Base-by-base conservation (phyloP, 53 echinoderm and acorn worm species). In the Arbacia lixula region DNA sequence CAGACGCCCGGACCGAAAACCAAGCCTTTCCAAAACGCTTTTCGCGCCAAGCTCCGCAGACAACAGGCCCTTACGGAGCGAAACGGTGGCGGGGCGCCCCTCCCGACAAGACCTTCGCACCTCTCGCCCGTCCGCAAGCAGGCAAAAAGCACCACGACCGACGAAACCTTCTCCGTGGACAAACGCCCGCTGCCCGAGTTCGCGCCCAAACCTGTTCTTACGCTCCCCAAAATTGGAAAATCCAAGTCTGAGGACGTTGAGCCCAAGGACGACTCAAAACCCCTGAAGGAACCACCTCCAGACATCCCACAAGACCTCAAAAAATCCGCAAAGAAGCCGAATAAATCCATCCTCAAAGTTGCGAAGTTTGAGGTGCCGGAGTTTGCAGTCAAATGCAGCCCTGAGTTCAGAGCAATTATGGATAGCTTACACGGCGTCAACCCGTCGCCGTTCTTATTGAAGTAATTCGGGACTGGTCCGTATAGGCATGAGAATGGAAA, bases 341-440 rank as follows among this genome's bases (percentile, higher is more conserved):
- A 36, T 27, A 78, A 78, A 39, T 78, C 79, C 4, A 78, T 78
- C 60, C 17, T 78, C 5, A 78, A 78, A 40, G 37, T 60, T 3
- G 30, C 79, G 28, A 78, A 60, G 16, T 75, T 32, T 20, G 21
- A 60, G 26, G 25, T 28, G 12, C 40, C 79, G n/a, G 60, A 78
- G 24, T 8, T 60, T 21, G 24, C 79, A 20, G 79, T 40, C 11
- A 58, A 58, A n/a, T 78, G 79, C 31, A 78, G 79, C 27, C 79
- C 79, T 14, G 79, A 78, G 39, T 78, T 78, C 31, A 58, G 60
- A 8, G 39, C 39, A 6, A 78, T 78, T 2, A 78, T 78, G 79
- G 61, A 78, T n/a, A 78, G 79, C 12, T 60, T 78, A 60, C 79
- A 78, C 29, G 79, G 79, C 1, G 60, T 78, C 5, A 78, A 78